Conservation (phyloP, 2,797 vertebrate genomes). For the Zalophus californianus region DNA sequence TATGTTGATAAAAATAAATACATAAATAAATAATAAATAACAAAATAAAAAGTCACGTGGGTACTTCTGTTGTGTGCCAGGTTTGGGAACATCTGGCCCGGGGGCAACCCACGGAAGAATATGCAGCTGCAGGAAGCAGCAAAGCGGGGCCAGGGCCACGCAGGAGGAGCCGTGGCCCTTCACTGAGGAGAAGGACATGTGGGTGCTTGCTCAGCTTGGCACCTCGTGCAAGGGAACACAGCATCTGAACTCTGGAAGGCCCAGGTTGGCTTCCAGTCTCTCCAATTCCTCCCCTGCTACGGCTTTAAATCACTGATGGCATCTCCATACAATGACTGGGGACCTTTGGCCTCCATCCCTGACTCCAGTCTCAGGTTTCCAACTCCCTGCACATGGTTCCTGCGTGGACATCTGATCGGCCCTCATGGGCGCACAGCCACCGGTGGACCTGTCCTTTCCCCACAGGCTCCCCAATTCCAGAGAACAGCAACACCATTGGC, state of each 20-base stretch:
- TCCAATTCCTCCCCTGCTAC: rapidly evolving
- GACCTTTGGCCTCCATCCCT: background rate
- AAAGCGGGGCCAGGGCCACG: rapidly evolving
- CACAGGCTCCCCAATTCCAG: background rate
- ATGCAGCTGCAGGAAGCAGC: background rate
- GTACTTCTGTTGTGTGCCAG: background rate
- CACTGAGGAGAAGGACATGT: rapidly evolving
- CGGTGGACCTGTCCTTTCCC: too few relatives aligned
- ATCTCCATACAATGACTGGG: background rate
- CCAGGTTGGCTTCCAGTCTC: background rate
- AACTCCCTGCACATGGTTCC: background rate
- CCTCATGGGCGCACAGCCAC: rapidly evolving
- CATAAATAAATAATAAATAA: too few relatives aligned
- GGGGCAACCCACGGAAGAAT: background rate
- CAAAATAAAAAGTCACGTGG: background rate
- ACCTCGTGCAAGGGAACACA: rapidly evolving
- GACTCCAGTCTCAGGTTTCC: background rate
- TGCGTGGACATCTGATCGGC: background rate
- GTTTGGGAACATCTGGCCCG: background rate
- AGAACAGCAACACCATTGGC: rapidly evolving
- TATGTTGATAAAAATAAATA: too few relatives aligned
- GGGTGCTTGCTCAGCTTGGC: too few relatives aligned
- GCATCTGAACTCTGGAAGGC: background rate
- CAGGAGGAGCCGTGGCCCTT: background rate
- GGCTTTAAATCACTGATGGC: background rate